These are phyloP conservation scores for Thaleichthys pacificus DNA, from an alignment of 2,797 vertebrate species.

Conservation along the genomic window DNA sequence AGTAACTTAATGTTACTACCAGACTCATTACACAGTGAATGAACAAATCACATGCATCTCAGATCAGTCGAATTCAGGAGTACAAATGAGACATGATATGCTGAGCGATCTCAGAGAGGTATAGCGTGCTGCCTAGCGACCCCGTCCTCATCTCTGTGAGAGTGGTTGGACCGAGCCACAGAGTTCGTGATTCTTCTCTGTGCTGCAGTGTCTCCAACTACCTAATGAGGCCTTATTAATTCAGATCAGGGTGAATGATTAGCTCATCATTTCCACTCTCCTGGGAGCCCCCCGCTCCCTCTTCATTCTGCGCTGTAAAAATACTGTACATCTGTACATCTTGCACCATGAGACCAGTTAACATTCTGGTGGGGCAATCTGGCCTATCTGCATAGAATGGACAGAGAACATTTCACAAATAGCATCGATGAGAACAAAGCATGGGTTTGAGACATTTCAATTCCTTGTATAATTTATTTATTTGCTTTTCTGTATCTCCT, in stretches of 20 bases:
- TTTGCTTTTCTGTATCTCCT: conserved; percentile 27
- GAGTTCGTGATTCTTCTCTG: conserved; percentile 52
- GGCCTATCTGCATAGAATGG: conserved; percentile 21
- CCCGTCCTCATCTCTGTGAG: not conserved
- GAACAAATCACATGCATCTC: conserved; percentile 33
- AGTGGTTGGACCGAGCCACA: conserved; percentile 57
- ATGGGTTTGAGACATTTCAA: conserved; percentile 56
- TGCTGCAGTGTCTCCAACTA: conserved; percentile 60
- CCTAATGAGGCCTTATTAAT: conserved; percentile 78
- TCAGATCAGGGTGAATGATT: conserved; percentile 79
- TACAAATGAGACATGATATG: conserved; percentile 32
- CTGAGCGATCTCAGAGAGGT: conserved; percentile 46
- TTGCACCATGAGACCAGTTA: conserved; percentile 34
- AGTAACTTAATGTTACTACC: conserved; percentile 16
- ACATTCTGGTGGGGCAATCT: conserved; percentile 29
- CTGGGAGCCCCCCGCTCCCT: conserved; percentile 56
- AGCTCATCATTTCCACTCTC: conserved; percentile 74
- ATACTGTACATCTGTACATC: conserved; percentile 42
- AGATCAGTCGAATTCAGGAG: conserved; percentile 33
- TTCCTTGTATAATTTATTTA: conserved; percentile 43
- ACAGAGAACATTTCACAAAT: conserved; percentile 39
- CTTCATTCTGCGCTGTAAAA: conserved; percentile 57
- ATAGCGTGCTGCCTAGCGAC: conserved; percentile 22
- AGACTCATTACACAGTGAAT: not conserved
- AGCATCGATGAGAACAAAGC: conserved; percentile 32